Base-by-base conservation (phyloP, 1,140 invertebrate genomes). In the Drosophila persimilis region DNA sequence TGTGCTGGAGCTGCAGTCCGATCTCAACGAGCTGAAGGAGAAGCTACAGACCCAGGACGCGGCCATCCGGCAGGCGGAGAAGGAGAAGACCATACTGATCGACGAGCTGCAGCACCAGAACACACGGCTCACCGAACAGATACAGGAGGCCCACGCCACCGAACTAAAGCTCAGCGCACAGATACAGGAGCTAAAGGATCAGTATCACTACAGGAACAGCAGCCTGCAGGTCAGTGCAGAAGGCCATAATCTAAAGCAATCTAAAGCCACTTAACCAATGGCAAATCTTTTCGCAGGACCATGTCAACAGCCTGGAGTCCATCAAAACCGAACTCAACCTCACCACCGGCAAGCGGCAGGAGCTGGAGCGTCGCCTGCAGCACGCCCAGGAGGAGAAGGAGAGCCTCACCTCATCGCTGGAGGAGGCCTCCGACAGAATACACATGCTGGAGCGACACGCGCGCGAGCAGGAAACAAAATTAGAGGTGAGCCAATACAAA, bases 71-170 rank as follows among this genome's bases (percentile, higher is more conserved):
- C 94, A 96, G 91, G 94, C 94, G 46, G 97, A 98, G 83, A 94
- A 95, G 90, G 94, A 97, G 90, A 95, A 96, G 92, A 93, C 95
- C n/a, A 93, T 94, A 24, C 93, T 97, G 9, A 95, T 99, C 31
- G 93, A 95, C 8, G 97, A 98, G 86, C 93, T 99, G 45, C 97
- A 96, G 17, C 95, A 97, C 66, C 97, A 99, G 92, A 99, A 98
- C 92, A 95, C 96, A 64, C 93, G 97, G 52, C 93, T 99, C 5
- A 97, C 97, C 3, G 93, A 94, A 35, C 97, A 98, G 92, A 94
- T 99, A 29, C 96, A 97, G 91, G 95, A 97, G 91, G 96, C 96
- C 2, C 94, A 95, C 26, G 94, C 95, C 61, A 95, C 95, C 48
- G 97, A 98, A 92, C 95, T 96, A 51, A 95, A 96, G 80, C 92